These are phyloP conservation scores for Zhuqinia jingwanae DNA, from an alignment of 2,888 invertebrate genomes.

Conservation along the genomic window DNA sequence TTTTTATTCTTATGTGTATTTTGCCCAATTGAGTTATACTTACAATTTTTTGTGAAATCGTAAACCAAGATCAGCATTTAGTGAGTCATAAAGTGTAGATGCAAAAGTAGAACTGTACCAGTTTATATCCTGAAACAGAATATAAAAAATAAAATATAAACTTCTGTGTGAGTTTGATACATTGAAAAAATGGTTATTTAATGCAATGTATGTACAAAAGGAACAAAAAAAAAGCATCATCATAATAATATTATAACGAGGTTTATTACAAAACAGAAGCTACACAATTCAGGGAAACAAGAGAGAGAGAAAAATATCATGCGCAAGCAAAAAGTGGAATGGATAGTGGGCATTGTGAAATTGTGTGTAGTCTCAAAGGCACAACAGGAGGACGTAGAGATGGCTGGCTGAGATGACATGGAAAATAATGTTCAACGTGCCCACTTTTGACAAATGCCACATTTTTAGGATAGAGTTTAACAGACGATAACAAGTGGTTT, in stretches of 20 bases:
- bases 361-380: too few relatives aligned
- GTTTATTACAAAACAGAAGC: conserved; percentile 12
- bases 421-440: not conserved
- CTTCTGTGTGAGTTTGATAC: too few relatives aligned
- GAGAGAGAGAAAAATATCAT: too few relatives aligned
- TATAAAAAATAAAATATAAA: too few relatives aligned
- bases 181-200: not conserved
- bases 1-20: too few relatives aligned
- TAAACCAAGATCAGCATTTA: too few relatives aligned
- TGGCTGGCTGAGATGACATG: not conserved
- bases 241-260: too few relatives aligned
- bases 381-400: not conserved
- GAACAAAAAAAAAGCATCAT: too few relatives aligned
- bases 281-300: not conserved
- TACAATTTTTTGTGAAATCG: too few relatives aligned
- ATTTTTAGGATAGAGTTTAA: not conserved
- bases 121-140: conserved; percentile 3
- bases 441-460: conserved; percentile 20
- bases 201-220: not conserved
- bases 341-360: not conserved
- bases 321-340: too few relatives aligned
- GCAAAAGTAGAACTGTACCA: too few relatives aligned
- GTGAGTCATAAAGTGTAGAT: not conserved
- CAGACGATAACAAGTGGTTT: not conserved
- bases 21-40: too few relatives aligned